phyloP scores from a whole-genome alignment of 2,888 invertebrate species.

The Dichetophora obliterata region DNA sequence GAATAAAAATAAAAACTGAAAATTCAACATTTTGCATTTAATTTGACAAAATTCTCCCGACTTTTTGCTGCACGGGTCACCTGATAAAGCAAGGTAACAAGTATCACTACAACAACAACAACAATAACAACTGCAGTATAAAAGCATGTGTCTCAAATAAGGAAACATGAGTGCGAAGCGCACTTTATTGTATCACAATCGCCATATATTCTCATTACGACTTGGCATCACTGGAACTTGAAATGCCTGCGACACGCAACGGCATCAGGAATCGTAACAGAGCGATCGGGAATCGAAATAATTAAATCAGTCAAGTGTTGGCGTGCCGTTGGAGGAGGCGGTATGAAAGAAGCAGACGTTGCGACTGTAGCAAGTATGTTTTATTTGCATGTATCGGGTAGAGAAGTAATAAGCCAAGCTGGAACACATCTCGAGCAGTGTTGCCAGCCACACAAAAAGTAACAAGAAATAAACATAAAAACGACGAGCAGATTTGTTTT shows the following conservation, averaged over 20 bases:
- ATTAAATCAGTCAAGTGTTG: slow-evolving; percentile 69
- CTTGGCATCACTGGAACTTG: slow-evolving; percentile 67
- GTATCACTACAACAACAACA: slow-evolving; percentile 42
- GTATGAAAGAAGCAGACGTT: not conserved
- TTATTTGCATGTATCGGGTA: slow-evolving; percentile 48
- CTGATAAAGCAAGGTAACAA: slow-evolving; percentile 26
- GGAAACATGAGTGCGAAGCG: slow-evolving; percentile 68
- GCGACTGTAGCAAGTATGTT: slow-evolving; percentile 43
- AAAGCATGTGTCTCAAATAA: slow-evolving; percentile 8
- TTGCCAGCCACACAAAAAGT: not conserved
- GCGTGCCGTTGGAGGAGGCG: slow-evolving; percentile 48
- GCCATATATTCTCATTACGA: slow-evolving; percentile 70
- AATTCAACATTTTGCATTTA: not conserved
- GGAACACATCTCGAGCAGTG: slow-evolving; percentile 45
- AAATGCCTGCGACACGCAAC: slow-evolving; percentile 63
- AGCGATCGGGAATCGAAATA: slow-evolving; percentile 61
- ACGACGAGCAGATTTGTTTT: slow-evolving; percentile 35
- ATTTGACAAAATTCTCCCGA: not conserved
- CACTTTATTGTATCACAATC: slow-evolving; percentile 69
- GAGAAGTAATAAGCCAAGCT: slow-evolving; percentile 43
- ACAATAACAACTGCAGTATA: not conserved
- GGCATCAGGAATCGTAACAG: slow-evolving; percentile 37
- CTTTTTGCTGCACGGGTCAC: slow-evolving; percentile 21
- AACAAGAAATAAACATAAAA: too few species aligned
- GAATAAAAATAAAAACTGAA: not conserved